Evolutionary conservation across 2,888 invertebrate genomes (phyloP), one percentile per base, ranked within the genome.

Genomic region (Conomelus anceps): DNA sequence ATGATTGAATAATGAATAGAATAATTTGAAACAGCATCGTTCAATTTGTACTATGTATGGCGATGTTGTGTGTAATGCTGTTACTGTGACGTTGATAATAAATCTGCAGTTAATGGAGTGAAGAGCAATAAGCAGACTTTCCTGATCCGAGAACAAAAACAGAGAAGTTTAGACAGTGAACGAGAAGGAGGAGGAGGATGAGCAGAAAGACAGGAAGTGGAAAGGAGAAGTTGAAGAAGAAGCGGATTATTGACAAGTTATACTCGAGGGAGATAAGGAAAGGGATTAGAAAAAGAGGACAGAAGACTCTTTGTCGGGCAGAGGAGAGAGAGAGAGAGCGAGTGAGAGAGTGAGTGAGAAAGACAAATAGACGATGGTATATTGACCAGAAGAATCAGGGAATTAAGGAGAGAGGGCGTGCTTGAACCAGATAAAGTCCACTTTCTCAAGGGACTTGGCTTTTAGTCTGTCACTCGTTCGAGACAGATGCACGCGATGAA

Each of bases 71-170:
- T 63, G 63, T n/a, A 63, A 63, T 20, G n/a, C n/a, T 63, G 1
- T 63, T n/a, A 1, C n/a, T 63, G 63, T 63, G 63, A 63, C n/a
- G n/a, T n/a, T 63, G 63, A 20, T 63, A 86, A 24, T 86, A 86
- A 86, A 86, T 86, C 29, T 86, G 86, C 29, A 23, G n/a, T 86
- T 86, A 86, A 86, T 86, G 86, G 86, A 86, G 86, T 86, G 29
- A 86, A 26, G 86, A 24, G 63, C 63, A 63, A 63, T 63, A n/a
- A 63, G 63, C 63, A 63, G 63, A 63, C 63, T 63, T 20, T n/a
- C 63, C n/a, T 63, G n/a, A 63, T n/a, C 63, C 63, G 63, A 63
- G 63, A 63, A 63, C 63, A 63, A 63, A 63, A 63, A 88, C 23
- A 11, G 22, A 22, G 87, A 87, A 22, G 87, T 63, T 63, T 22